phyloP scores from a whole-genome alignment of 2,888 invertebrate genomes.

The Agrochola lota region DNA sequence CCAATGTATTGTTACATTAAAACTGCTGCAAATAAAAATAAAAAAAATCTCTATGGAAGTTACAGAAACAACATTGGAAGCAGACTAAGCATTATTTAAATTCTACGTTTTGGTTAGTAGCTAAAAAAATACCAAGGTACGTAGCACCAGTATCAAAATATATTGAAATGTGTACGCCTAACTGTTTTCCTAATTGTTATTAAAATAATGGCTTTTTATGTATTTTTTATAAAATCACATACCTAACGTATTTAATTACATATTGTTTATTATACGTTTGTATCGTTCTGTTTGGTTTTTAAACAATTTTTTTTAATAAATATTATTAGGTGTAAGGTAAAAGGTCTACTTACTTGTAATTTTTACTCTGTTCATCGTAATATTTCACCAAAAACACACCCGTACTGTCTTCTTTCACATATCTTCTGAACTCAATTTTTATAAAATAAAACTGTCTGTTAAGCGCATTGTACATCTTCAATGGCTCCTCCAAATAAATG shows the following conservation, averaged over 20 bases:
- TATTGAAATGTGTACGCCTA: not conserved
- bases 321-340: not conserved
- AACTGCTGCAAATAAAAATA: not conserved
- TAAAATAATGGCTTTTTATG: not conserved
- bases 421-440: slow-evolving; percentile 78
- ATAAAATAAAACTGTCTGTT: slow-evolving; percentile 78
- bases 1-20: not conserved
- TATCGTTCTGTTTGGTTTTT: too few species aligned
- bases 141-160: not conserved
- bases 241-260: not conserved
- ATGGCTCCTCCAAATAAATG: slow-evolving; percentile 80
- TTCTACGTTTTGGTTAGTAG: not conserved
- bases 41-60: not conserved
- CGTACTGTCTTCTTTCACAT: slow-evolving; percentile 71
- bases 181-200: too few species aligned
- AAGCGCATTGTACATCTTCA: slow-evolving; percentile 75
- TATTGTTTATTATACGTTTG: too few species aligned
- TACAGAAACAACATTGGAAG: not conserved
- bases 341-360: slow-evolving; percentile 76
- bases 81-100: not conserved
- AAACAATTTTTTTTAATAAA: not conserved
- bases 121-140: not conserved
- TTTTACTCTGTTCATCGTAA: slow-evolving; percentile 72
- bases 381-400: slow-evolving; percentile 83
- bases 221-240: not conserved